Base-by-base conservation (phyloP, 92 coral and sea anemone genomes). In the Metridium senile region DNA sequence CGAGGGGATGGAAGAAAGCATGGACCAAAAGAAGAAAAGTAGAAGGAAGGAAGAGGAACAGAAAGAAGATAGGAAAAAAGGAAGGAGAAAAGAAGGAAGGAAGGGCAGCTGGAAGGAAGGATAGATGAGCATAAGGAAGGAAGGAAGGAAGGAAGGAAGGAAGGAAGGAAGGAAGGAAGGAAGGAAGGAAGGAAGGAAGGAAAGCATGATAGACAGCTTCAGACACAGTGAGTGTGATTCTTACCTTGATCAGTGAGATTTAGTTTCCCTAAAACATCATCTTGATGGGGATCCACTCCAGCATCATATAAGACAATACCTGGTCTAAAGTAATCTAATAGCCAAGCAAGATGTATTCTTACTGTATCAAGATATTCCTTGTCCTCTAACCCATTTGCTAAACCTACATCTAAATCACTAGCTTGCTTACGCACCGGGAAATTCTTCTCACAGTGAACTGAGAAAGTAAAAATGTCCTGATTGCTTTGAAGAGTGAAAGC, bases 291-390 rank as follows among this genome's bases (percentile, higher is more conserved):
- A 64, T 87, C 91, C 16, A 87, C 85, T 9, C 91, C 91, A 27
- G 91, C 91, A 68, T 87, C 91, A 68, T 87, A 87, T 75, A 87
- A 62, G 2, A 87, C 75, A 10, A 87, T 81, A 78, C 75, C 91
- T 49, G 91, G 91, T 11, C 81, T 78, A 30, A 62, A 87, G 10
- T 49, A 56, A 30, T 87, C 88, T 47, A 87, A 53, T 21, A 87
- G 47, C 91, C 91, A 87, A 7, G 91, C 85, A 22, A 87, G 65
- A 54, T 87, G 82, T 20, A 74, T 83, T 63, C 74, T 54, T 0
- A 87, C 85, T 35, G 85, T 74, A 29, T 64, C 62, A 0, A 87
- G 52, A 72, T 87, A 87, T 74, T 87, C 85, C 21, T 70, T 63
- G 58, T 87, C 88, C 39, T 73, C 74, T 66, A 87, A 51, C 30